Evolutionary conservation across 2,888 invertebrate genomes (phyloP).

Genomic region (Acrobasis repandana): DNA sequence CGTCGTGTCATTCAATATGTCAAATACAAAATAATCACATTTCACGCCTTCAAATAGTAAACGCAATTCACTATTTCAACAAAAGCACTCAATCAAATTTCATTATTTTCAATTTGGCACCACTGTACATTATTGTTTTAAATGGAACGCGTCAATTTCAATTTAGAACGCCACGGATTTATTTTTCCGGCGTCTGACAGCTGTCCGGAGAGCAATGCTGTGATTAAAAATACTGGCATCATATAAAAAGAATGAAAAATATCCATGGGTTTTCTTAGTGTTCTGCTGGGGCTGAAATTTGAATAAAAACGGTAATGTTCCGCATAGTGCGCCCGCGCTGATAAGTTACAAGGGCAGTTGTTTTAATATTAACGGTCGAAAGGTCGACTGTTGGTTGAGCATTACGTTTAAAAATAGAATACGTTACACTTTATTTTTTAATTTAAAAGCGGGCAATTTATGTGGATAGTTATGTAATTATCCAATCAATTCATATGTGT

Average conservation of each 20-base stretch:
- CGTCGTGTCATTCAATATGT: conserved; percentile 14
- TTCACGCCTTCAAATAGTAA: conserved; percentile 37
- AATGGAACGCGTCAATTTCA: conserved; percentile 79
- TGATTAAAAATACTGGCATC: conserved; percentile 44
- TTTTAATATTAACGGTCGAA: conserved; percentile 31
- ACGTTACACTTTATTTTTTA: conserved; percentile 6
- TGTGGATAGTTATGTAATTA: no score
- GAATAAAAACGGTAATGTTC: conserved; percentile 80
- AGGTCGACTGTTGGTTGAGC: conserved; percentile 20
- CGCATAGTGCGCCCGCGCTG: conserved; percentile 59
- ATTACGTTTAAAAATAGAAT: conserved; percentile 6
- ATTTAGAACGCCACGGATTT: conserved; percentile 66
- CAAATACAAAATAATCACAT: conserved; percentile 32
- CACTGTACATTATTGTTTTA: conserved; percentile 71
- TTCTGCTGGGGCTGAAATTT: conserved; percentile 55
- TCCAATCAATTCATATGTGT: no score
- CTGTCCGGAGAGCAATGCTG: conserved; percentile 52
- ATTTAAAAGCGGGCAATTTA: no score
- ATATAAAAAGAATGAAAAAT: conserved; percentile 29
- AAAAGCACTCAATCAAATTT: conserved; percentile 63
- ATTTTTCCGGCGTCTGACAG: conserved; percentile 57
- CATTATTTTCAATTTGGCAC: conserved; percentile 71
- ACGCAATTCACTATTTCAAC: conserved; percentile 44
- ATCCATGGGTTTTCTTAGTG: conserved; percentile 37
- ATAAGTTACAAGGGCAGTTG: conserved; percentile 52